Conservation (phyloP, 2,113 vertebrate species). For the Galemys pyrenaicus region DNA sequence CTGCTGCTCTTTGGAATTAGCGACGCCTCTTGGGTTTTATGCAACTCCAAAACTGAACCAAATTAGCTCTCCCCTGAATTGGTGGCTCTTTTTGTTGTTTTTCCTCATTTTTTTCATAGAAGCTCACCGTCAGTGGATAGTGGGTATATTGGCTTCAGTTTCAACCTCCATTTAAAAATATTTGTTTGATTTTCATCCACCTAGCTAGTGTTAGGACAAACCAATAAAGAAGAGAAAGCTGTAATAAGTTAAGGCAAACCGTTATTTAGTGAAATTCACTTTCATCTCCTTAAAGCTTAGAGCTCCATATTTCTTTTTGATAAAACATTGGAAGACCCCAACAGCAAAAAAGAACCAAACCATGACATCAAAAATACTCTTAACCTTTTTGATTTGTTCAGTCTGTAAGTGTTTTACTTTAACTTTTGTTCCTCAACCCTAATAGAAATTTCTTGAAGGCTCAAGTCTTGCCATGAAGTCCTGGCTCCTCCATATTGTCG, state of each 20-base stretch:
- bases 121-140: constrained; percentile 63
- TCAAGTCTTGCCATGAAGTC: background rate
- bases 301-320: constrained; percentile 41
- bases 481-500: background rate
- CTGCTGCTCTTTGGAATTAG: constrained; percentile 68
- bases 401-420: constrained; percentile 26
- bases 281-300: constrained; percentile 20
- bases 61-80: constrained; percentile 60
- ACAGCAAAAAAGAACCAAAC: background rate
- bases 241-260: background rate
- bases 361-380: background rate
- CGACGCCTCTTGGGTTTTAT: constrained; percentile 65
- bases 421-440: background rate
- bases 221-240: background rate
- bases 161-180: background rate
- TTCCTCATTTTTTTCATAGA: constrained; percentile 53
- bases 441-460: background rate
- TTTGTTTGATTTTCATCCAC: constrained; percentile 37
- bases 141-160: background rate
- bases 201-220: background rate
- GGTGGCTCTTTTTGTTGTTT: constrained; percentile 60
- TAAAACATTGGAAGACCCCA: background rate
- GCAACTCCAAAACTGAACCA: constrained; percentile 66
- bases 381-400: background rate
- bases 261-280: constrained; percentile 49